Base-by-base conservation (phyloP, 2,888 invertebrate species). In the Philereme vetulata region DNA sequence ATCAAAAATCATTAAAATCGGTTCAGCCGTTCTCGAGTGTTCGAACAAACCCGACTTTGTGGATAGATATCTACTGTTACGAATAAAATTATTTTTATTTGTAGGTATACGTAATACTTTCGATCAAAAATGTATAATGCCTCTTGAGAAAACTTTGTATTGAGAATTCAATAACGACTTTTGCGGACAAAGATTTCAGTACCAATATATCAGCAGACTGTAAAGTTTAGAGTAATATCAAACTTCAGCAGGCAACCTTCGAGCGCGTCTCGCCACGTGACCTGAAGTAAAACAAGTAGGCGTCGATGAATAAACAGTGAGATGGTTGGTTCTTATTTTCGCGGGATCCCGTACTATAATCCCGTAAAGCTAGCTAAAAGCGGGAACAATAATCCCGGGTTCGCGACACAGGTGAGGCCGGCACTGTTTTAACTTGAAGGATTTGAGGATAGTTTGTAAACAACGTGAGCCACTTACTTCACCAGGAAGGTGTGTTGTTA, bases 341-440 rank as follows among this genome's bases (percentile, higher is more conserved):
- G 52, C 68, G 70, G 72, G 72, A 74, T 75, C 67, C 73, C 70
- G 66, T 70, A 67, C 63, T 69, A 60, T 82, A 82, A 85, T 80
- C 80, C 78, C 68, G 67, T 72, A 80, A 80, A 82, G 74, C 78
- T 74, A 72, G 72, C 77, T 78, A 75, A 80, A 76, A 68, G 75
- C 70, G 72, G 66, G 71, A 68, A 64, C 68, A 68, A 68, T 81
- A 80, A 79, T 81, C 76, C 76, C 61, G 64, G 59, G 43, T 42
- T 62, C 52, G 60, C 52, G 54, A 54, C 76, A 70, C 78, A 80
- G 80, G 81, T 81, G 76, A 76, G 68, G 71, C 66, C 67, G 62
- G 62, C 63, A 62, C 70, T 66, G 65, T 71, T 70, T 56, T 63
- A 65, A 70, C 67, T 72, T 59, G 59, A 67, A 71, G 72, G 67